Evolutionary conservation across 2,113 vertebrate species (phyloP), one percentile per base, ranked within the genome.

Genomic region (Alouatta palliata): DNA sequence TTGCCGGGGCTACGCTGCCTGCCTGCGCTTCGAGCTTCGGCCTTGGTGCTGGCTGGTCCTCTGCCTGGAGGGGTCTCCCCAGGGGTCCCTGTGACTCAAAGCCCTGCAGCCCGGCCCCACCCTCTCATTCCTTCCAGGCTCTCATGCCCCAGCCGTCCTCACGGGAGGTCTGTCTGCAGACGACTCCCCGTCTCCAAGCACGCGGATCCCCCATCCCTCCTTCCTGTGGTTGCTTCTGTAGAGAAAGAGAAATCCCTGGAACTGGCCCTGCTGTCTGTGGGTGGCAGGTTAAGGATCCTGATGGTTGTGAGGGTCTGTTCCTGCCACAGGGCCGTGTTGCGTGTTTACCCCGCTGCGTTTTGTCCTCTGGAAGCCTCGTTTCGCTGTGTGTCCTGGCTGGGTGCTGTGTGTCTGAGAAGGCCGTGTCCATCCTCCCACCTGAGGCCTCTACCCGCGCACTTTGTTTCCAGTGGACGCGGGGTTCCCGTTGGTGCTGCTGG

Each of bases 11-110:
- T 25, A 45, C 14, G 8, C 20, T 64, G 35, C 35, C 7, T 64
- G 14, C 27, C 8, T 0, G 3, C 8, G n/a, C 25, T 79, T 43
- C 2, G 37, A 2, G 8, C 10, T 40, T 32, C 27, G 45, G 10
- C 27, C 3, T 7, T 58, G 43, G 19, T 27, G 16, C 37, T 76
- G 25, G 70, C 70, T 40, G 70, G 37, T 21, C 75, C 37, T 47
- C 27, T 21, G 7, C 79, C 45, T 21, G 3, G 75, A 81, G 68
- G 30, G 25, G 40, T 77, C 32, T 45, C 47, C 47, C 35, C 40
- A 20, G 3, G 20, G 23, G 23, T 52, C 17, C 25, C 43, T 58
- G 49, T 47, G 20, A 75, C 52, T 85, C 19, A 5, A 43, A 43
- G 40, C 61, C 25, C 52, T 13, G 52, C 52, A 11, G 58, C 23